Percentiles rank a stretch among this genome's conserved stretches.
These are phyloP conservation scores for Bombylius discolor DNA, from an alignment of 2,888 invertebrate species.

Conservation along the genomic window DNA sequence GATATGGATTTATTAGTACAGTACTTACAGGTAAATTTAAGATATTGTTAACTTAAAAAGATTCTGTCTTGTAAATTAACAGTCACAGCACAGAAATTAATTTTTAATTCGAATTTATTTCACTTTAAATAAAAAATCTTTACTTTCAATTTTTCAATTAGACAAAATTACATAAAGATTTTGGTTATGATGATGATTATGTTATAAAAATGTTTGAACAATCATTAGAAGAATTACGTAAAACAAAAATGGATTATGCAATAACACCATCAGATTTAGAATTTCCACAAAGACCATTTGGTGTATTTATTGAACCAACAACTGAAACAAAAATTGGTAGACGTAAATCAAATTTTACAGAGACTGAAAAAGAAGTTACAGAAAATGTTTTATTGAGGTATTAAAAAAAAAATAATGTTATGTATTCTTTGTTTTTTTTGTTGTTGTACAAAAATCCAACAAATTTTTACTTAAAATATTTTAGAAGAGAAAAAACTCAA, in stretches of 20 bases:
- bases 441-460: no score
- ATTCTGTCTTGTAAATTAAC: no score
- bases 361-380: slow-evolving; percentile 57
- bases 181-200: slow-evolving; percentile 75
- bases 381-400: slow-evolving; percentile 51
- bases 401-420: not conserved
- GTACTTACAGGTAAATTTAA: slow-evolving; percentile 51
- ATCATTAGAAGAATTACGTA: slow-evolving; percentile 69
- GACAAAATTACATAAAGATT: slow-evolving; percentile 66
- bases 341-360: slow-evolving; percentile 57
- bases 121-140: not conserved
- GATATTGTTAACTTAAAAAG: not conserved
- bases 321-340: slow-evolving; percentile 57
- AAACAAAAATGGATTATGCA: slow-evolving; percentile 65
- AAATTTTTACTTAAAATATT: not conserved
- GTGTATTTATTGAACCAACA: slow-evolving; percentile 61
- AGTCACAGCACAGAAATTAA: no score
- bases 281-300: slow-evolving; percentile 66
- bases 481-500: slow-evolving; percentile 14
- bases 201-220: slow-evolving; percentile 68
- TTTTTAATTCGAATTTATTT: no score
- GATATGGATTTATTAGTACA: slow-evolving; percentile 72
- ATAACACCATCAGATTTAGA: slow-evolving; percentile 60
- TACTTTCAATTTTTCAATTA: not conserved
- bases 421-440: not conserved